Conservation (phyloP, 2,888 invertebrate species). For the Nomada lathburiana region DNA sequence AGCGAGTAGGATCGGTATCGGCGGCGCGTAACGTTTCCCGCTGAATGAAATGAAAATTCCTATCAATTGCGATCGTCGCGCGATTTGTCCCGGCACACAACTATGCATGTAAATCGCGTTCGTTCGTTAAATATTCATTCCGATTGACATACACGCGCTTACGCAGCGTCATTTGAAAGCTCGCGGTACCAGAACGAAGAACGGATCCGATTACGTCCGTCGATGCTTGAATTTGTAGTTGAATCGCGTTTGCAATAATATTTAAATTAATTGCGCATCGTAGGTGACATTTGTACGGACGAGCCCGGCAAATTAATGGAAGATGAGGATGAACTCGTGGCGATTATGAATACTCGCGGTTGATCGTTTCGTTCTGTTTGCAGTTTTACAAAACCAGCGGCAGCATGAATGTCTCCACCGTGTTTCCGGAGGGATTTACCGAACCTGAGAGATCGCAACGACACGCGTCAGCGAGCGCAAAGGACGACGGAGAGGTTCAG, state of each 20-base stretch:
- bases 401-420: constrained; percentile 80
- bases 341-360: not conserved
- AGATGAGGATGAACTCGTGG: not conserved
- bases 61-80: not conserved
- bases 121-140: constrained; percentile 30
- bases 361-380: not conserved
- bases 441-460: constrained; percentile 67
- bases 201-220: not conserved
- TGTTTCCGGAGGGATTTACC: constrained; percentile 76
- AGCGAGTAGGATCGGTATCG: constrained; percentile 26
- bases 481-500: constrained; percentile 45
- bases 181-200: not conserved
- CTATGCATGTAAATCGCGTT: constrained; percentile 41
- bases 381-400: constrained; percentile 60
- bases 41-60: constrained; percentile 10
- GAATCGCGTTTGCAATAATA: not conserved
- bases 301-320: too few species aligned
- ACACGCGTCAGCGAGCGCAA: constrained; percentile 44
- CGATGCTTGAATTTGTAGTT: not conserved
- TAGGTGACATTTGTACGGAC: too few species aligned
- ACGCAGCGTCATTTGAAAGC: not conserved
- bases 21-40: constrained; percentile 13
- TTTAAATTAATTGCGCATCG: not conserved
- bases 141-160: not conserved
- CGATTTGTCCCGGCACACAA: not conserved